phyloP scores from a whole-genome alignment of 2,888 invertebrate genomes.

The Pardosa pseudoannulata region DNA sequence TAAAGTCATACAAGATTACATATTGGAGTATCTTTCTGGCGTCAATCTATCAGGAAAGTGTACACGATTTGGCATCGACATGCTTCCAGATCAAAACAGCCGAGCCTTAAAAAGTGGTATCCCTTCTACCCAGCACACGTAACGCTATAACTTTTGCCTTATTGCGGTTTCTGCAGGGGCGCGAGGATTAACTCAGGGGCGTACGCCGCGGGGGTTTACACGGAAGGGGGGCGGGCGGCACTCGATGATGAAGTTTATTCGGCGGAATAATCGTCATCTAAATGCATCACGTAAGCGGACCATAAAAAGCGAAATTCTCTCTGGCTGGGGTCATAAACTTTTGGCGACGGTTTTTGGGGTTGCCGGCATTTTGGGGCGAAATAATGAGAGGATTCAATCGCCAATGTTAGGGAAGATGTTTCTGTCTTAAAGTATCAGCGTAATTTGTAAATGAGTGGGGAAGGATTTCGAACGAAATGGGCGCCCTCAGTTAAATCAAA shows the following conservation, averaged over 20 bases:
- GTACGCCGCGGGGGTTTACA: slow-evolving; percentile 15
- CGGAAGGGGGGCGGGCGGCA: slow-evolving; percentile 7
- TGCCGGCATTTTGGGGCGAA: slow-evolving; percentile 21
- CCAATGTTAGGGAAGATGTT: slow-evolving; percentile 28
- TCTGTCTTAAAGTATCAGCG: slow-evolving; percentile 3
- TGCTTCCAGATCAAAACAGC: neutral
- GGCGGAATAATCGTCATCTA: slow-evolving; percentile 72
- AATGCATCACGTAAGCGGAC: slow-evolving; percentile 71
- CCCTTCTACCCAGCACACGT: slow-evolving; percentile 33
- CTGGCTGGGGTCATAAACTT: slow-evolving; percentile 46
- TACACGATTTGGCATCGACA: too few species aligned
- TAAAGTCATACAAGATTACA: too few species aligned
- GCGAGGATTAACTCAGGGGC: slow-evolving; percentile 42
- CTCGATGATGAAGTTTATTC: slow-evolving; percentile 70
- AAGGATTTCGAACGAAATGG: neutral
- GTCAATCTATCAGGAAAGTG: too few species aligned
- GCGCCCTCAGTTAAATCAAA: neutral
- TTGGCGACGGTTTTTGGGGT: slow-evolving; percentile 45
- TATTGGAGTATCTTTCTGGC: too few species aligned
- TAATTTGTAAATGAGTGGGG: neutral
- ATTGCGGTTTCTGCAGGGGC: slow-evolving; percentile 56
- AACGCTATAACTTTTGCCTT: slow-evolving; percentile 65
- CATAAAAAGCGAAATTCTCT: slow-evolving; percentile 68
- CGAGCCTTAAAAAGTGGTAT: neutral
- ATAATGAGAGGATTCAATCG: slow-evolving; percentile 52